These are phyloP conservation scores for Limenitis camilla DNA, from an alignment of 2,888 invertebrate genomes.

Conservation along the genomic window DNA sequence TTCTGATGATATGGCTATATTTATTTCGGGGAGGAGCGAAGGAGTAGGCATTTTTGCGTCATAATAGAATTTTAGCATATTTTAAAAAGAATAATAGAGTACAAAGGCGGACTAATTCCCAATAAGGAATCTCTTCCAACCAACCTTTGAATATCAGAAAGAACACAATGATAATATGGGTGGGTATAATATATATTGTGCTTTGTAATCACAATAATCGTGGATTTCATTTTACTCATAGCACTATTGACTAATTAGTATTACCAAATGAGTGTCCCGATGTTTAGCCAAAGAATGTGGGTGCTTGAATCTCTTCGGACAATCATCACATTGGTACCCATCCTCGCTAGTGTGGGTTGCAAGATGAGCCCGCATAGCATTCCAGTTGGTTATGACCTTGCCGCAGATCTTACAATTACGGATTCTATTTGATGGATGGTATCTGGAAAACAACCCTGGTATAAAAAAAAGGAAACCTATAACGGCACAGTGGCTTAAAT, in stretches of 20 bases:
- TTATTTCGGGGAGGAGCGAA: too few relatives aligned
- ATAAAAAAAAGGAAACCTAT: not conserved
- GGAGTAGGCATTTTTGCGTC: too few relatives aligned
- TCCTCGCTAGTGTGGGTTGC: constrained; percentile 42
- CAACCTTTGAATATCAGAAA: too few relatives aligned
- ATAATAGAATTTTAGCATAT: too few relatives aligned
- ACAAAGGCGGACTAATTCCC: too few relatives aligned
- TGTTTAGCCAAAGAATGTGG: constrained; percentile 64
- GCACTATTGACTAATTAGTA: constrained; percentile 9
- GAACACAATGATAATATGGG: too few relatives aligned
- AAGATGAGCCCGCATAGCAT: constrained; percentile 39
- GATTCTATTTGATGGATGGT: constrained; percentile 38
- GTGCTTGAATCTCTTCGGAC: constrained; percentile 61
- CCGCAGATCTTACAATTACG: constrained; percentile 52
- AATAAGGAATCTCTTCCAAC: too few relatives aligned
- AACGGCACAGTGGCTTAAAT: too few relatives aligned
- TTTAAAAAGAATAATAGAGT: too few relatives aligned
- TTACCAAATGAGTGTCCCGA: constrained; percentile 57
- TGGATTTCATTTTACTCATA: not conserved
- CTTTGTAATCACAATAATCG: not conserved
- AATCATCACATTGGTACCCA: constrained; percentile 51
- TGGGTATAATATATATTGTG: too few relatives aligned
- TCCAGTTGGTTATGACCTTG: constrained; percentile 34
- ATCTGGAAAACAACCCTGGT: constrained; percentile 28
- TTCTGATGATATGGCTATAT: too few relatives aligned